phyloP scores from a whole-genome alignment of 1,140 invertebrate species.

The Drosophila nigromelanica region DNA sequence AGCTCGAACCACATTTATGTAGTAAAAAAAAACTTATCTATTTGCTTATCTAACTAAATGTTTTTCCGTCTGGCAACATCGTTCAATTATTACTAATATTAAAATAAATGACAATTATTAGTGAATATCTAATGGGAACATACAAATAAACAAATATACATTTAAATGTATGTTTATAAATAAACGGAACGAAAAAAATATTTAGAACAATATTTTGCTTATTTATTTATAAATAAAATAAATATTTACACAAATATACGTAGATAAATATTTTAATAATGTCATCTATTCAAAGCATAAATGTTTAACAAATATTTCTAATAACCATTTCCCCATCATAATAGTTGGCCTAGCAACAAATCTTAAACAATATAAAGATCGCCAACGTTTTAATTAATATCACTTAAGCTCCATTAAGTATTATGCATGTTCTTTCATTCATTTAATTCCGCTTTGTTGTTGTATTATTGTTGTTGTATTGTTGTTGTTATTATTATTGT shows the following conservation, averaged over 20 bases:
- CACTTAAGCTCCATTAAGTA: conserved; percentile 68
- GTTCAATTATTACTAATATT: neutral
- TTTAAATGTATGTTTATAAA: neutral
- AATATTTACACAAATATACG: no score
- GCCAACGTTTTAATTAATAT: conserved; percentile 68
- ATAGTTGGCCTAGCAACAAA: conserved; percentile 35
- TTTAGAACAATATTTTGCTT: no score
- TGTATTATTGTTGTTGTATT: conserved; percentile 23
- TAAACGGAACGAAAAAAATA: neutral
- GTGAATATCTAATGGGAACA: neutral
- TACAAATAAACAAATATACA: neutral
- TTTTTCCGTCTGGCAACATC: neutral
- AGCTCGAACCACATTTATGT: neutral
- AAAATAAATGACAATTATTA: neutral
- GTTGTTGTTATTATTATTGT: conserved; percentile 16
- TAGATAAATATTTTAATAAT: neutral
- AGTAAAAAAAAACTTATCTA: conserved; percentile 3
- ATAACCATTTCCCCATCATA: neutral
- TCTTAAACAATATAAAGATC: conserved; percentile 39
- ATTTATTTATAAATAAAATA: no score
- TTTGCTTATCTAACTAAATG: conserved; percentile 5
- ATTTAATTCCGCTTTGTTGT: conserved; percentile 37
- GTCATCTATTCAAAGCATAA: neutral
- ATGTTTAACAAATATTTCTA: neutral
- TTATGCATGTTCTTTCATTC: conserved; percentile 55